Conservation (phyloP, 2,113 vertebrate species). For the Phycodurus eques region DNA sequence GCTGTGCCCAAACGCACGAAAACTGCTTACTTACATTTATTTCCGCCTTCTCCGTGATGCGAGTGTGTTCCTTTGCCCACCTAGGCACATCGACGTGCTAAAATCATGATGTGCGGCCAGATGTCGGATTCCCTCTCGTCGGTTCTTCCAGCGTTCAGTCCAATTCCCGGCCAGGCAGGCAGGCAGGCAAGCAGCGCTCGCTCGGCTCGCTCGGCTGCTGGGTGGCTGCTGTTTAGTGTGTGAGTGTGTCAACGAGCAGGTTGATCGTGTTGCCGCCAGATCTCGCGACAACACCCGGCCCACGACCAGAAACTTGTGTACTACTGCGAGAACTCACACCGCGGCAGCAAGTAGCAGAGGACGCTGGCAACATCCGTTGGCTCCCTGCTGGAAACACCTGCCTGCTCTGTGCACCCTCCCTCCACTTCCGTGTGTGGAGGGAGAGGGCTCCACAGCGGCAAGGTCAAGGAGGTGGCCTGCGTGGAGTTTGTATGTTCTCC, state of each 20-base stretch:
- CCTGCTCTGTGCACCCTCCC: constrained; percentile 28
- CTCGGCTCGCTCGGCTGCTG: constrained; percentile 30
- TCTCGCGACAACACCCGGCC: constrained; percentile 82
- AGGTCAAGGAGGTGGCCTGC: background rate
- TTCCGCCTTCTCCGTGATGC: constrained; percentile 39
- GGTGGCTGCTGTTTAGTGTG: constrained; percentile 35
- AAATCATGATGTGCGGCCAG: constrained; percentile 77
- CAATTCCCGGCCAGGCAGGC: constrained; percentile 41
- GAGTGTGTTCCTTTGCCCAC: constrained; percentile 9
- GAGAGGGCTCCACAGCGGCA: background rate
- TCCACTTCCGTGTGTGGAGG: background rate
- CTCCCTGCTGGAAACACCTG: constrained; percentile 59
- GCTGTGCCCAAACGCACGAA: constrained; percentile 15
- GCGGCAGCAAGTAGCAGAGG: constrained; percentile 73
- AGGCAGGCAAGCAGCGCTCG: constrained; percentile 71
- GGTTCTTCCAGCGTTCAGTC: constrained; percentile 68
- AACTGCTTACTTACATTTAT: constrained; percentile 64
- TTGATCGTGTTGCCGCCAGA: constrained; percentile 76
- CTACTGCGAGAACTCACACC: constrained; percentile 73
- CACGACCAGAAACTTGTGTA: constrained; percentile 67
- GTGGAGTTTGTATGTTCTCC: too few relatives aligned
- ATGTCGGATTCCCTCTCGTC: constrained; percentile 74
- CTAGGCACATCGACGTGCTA: constrained; percentile 52
- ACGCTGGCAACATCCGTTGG: constrained; percentile 41
- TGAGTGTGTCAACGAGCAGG: constrained; percentile 75